Conservation (phyloP, 2,888 invertebrate species). For the Epinotia demarniana region DNA sequence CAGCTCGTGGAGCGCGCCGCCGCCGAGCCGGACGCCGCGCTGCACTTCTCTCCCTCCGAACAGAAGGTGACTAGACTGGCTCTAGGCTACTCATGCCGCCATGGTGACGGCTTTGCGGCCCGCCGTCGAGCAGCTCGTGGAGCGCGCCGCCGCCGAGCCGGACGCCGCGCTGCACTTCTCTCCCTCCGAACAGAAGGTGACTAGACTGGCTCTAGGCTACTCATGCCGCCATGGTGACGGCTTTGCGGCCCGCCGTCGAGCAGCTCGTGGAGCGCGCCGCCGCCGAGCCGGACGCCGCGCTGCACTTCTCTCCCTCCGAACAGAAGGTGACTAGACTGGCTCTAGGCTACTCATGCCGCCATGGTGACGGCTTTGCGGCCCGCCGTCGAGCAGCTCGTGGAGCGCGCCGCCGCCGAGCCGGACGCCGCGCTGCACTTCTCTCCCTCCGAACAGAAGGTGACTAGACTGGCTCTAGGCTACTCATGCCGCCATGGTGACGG, state of each 20-base stretch:
- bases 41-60: conserved; percentile 86
- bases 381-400: conserved; percentile 93
- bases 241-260: conserved; percentile 95
- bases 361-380: conserved; percentile 94
- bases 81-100: conserved; percentile 85
- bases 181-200: conserved; percentile 86
- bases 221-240: conserved; percentile 92
- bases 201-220: too few relatives aligned
- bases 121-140: conserved; percentile 93
- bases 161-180: conserved; percentile 88
- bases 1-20: conserved; percentile 92
- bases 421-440: conserved; percentile 88
- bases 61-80: conserved; percentile 80
- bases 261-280: conserved; percentile 92
- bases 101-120: conserved; percentile 94
- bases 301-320: conserved; percentile 86
- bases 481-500: conserved; percentile 92
- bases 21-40: conserved; percentile 90
- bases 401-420: conserved; percentile 91
- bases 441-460: conserved; percentile 86
- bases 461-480: too few relatives aligned
- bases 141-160: conserved; percentile 91
- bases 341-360: conserved; percentile 85
- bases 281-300: conserved; percentile 90
- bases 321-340: conserved; percentile 80